Evolutionary conservation across 2,888 invertebrate species (phyloP).

Genomic region (Eueremaeus valkanovi): DNA sequence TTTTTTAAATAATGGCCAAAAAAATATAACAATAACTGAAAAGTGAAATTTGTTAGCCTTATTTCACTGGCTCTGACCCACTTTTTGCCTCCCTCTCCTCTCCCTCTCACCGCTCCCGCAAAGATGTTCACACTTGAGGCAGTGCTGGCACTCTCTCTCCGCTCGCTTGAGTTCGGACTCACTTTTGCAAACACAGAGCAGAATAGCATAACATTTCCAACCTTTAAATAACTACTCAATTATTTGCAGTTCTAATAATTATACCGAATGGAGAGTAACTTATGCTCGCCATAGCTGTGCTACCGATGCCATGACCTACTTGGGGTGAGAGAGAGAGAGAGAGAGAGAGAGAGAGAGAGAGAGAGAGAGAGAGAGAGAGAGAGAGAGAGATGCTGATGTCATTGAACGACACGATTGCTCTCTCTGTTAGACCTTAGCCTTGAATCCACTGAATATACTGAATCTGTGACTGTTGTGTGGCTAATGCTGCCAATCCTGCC

Average conservation of each 20-base stretch:
- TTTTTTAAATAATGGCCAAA: constrained; percentile 21
- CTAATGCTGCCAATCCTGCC: not conserved
- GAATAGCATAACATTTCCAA: not conserved
- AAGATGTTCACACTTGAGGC: not conserved
- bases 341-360: too few relatives aligned
- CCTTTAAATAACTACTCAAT: constrained; percentile 16
- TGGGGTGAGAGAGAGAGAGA: too few relatives aligned
- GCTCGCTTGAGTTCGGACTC: not conserved
- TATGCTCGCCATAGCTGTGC: not conserved
- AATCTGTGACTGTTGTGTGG: not conserved
- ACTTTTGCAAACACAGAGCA: too few relatives aligned
- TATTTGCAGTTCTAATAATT: constrained; percentile 20
- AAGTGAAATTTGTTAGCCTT: constrained; percentile 36
- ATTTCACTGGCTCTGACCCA: constrained; percentile 29
- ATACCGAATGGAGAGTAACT: constrained; percentile 26
- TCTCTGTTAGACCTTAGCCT: constrained; percentile 34
- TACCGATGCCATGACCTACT: constrained; percentile 28
- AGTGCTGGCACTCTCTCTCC: not conserved
- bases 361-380: too few relatives aligned
- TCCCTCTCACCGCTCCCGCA: constrained; percentile 30
- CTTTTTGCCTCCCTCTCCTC: constrained; percentile 29
- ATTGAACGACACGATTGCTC: constrained; percentile 36
- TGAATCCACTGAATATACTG: constrained; percentile 17
- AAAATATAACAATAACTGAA: constrained; percentile 35
- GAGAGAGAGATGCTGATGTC: constrained; percentile 34